These are phyloP conservation scores for Lysandra bellargus DNA, from an alignment of 2,888 invertebrate genomes.

Conservation along the genomic window DNA sequence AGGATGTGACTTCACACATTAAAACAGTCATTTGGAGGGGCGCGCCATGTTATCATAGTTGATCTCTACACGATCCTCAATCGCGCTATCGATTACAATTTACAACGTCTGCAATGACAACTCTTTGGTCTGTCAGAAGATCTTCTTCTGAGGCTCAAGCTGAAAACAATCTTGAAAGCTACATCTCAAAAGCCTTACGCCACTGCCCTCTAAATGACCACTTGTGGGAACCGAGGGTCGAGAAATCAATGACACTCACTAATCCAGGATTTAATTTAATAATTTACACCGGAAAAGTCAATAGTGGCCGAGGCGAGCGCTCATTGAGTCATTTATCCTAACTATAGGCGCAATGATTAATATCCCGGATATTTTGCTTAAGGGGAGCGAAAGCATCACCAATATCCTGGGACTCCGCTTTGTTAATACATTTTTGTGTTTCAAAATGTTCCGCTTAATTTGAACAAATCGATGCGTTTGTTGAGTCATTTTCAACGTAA, in stretches of 20 bases:
- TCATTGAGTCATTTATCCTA: conserved; percentile 71
- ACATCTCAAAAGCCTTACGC: not conserved
- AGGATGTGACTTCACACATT: no score
- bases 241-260: conserved; percentile 23
- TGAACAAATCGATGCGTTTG: not conserved
- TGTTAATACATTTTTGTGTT: conserved; percentile 27
- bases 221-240: not conserved
- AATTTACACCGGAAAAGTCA: conserved; percentile 69
- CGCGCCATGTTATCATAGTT: no score
- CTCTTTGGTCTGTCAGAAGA: no score
- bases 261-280: conserved; percentile 53
- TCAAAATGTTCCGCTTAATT: not conserved
- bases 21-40: no score
- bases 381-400: conserved; percentile 54
- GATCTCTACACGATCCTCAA: no score
- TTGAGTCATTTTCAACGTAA: not conserved
- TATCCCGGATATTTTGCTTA: conserved; percentile 70
- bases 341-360: conserved; percentile 71
- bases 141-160: no score
- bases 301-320: conserved; percentile 59
- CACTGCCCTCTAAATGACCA: not conserved
- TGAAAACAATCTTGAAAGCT: no score
- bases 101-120: no score
- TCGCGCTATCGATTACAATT: no score
- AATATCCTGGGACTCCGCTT: conserved; percentile 42